Evolutionary conservation across 2,888 invertebrate species (phyloP).

Genomic region (Pandemis corylana): DNA sequence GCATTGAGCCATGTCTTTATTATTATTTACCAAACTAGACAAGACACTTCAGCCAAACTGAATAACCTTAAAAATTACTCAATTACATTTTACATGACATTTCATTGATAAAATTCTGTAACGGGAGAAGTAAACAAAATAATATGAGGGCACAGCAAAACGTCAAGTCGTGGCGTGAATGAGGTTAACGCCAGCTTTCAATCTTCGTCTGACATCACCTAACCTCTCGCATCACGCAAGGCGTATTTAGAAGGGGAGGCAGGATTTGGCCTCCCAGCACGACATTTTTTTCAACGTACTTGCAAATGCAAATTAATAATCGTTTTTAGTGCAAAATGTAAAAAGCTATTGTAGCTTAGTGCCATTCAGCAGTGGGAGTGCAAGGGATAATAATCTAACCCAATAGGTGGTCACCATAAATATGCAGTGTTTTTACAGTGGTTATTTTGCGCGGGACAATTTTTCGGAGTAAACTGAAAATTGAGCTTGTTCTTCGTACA

Average conservation of each 20-base stretch:
- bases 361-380: background rate
- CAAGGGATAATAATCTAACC: background rate
- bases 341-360: too few relatives aligned
- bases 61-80: background rate
- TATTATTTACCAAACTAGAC: background rate
- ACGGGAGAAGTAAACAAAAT: conserved; percentile 17
- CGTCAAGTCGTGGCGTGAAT: conserved; percentile 45
- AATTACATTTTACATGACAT: background rate
- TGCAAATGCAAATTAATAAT: conserved; percentile 1
- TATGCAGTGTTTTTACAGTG: background rate
- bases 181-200: conserved; percentile 55
- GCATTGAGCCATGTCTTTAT: background rate
- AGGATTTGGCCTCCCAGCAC: background rate
- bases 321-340: background rate
- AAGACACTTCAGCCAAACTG: background rate
- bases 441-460: too few relatives aligned
- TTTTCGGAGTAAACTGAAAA: background rate
- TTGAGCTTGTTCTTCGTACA: background rate
- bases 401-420: background rate
- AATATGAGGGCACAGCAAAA: conserved; percentile 17
- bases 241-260: conserved; percentile 35
- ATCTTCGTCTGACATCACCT: conserved; percentile 52
- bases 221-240: conserved; percentile 55
- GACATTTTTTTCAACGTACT: background rate
- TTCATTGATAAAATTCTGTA: conserved; percentile 16